Evolutionary conservation across 2,113 vertebrate species (phyloP), one percentile per base, ranked within the genome.

Genomic region (Campylomormyrus numenius): DNA sequence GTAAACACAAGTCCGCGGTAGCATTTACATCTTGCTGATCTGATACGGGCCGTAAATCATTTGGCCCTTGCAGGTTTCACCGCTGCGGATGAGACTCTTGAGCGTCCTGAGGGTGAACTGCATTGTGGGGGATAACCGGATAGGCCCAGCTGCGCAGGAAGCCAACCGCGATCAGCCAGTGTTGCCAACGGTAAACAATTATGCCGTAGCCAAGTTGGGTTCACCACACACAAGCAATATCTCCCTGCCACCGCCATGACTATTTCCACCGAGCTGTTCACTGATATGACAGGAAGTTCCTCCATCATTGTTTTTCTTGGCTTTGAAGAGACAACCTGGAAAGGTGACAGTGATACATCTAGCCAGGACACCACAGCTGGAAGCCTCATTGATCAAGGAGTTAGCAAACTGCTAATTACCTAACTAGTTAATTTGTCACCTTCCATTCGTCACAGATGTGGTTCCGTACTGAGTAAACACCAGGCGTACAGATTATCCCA

Each of bases 201-300:
- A 80, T 19, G 4, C 74, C 15, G 35, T 50, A 27, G 45, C 85
- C 5, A 10, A 48, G 24, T 8, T 9, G 24, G 13, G 27, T 53
- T 87, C 49, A 21, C 52, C 27, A 15, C 49, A 19, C 86, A 58
- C 86, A 10, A 8, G 17, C 31, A 11, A 42, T 77, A 80, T 42
- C 35, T 35, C 24, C 15, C 50, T 87, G 24, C 35, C 70, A 85
- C 89, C 70, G n/a, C 86, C 91, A 91, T 89, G 91, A 90, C 90
- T 90, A 27, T 89, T 90, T 77, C 48, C 84, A 88, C 83, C 90
- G n/a, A 70, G 77, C 90, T 90, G 13, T 91, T 91, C 89, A 89
- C 90, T 88, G 90, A 91, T 91, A 91, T 88, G 80, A 77, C 91
- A 90, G 88, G 89, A 91, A 91, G 91, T 92, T 87, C 45, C 88